Base-by-base conservation (phyloP, 1,140 invertebrate species). In the Drosophila pseudoobscura region DNA sequence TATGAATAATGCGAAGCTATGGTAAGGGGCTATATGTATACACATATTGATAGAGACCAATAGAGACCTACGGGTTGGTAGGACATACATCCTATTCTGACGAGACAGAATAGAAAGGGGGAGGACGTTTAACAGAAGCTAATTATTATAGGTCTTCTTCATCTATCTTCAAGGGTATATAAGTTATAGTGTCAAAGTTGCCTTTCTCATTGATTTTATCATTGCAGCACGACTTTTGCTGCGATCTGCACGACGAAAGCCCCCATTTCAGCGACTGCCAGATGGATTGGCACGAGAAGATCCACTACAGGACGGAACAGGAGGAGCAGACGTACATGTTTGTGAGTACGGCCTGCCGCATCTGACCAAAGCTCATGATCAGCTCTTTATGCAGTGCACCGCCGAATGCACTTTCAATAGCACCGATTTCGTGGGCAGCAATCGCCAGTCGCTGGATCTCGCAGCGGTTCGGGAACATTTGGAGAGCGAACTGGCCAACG, bases 201-300 rank as follows among this genome's bases (percentile, higher is more conserved):
- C 2, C 20, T 20, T 20, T 20, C 20, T 2, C 20, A 20, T 20
- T 26, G 4, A 26, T 26, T 26, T 26, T 5, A 5, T 5, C 24
- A 26, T 26, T 26, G 8, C 24, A 87, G 82, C 83, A 87, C n/a
- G 83, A 87, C 13, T 87, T 87, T 13, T 87, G 82, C 53, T 87
- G 82, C 41, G 82, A 87, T 5, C 45, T 87, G 43, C 83, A 88
- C 6, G 78, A 87, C 8, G 82, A 87, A 11, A 57, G 62, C 13
- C 22, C 52, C 0, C 70, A 78, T 20, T 87, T 82, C 6, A 56
- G 3, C 3, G 70, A 78, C 0, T 87, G 83, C 24, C 75, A 83
- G 44, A 54, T 31, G 17, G 17, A 88, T 2, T 87, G 82, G 82
- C 56, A 72, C 1, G 51, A 78, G 0, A 82, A 70, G 49, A 75